Base-by-base conservation (phyloP, 2,113 vertebrate genomes). In the Corythaeola cristata region DNA sequence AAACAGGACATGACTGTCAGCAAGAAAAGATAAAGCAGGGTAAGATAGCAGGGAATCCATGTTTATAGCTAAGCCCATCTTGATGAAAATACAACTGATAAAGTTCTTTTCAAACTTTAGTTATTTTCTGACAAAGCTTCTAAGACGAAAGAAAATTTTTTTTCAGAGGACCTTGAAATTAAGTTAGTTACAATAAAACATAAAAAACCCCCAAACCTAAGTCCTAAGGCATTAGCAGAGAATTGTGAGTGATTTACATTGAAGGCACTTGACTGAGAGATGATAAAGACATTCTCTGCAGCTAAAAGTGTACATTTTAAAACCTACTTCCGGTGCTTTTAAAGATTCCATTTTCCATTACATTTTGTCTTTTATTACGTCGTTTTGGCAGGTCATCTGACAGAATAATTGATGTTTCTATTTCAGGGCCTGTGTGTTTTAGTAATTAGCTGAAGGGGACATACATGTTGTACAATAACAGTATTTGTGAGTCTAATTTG, bases 371-470 rank as follows among this genome's bases (percentile, higher is more conserved):
- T 92, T 35, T 50, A 82, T 88, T 85, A 59, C 28, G 0, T 93
- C 55, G 71, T 92, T 92, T 87, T 91, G 81, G 58, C 74, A 91
- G 41, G 35, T 87, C 86, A 76, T 86, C 64, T 94, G 94, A 85
- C 73, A 92, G 69, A 4, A 4, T 62, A 85, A 92, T 87, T 87
- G 82, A 79, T 91, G 77, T 66, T 95, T 95, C 88, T 50, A 58
- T 85, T 92, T 85, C 77, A 89, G 53, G 69, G 45, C 47, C 59
- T 37, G 7, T 78, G 74, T 90, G 55, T 56, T 96, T 85, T 59
- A 91, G 77, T 62, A 94, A 86, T 91, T 88, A 85, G 50, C 53
- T 83, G 63, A 84, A 69, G n/a, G 66, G 81, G 41, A 74, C 15
- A 62, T 62, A 64, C 13, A 16, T n/a, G 15, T 66, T 37, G 35